These are phyloP conservation scores for crab-eating macaque (Macaca fascicularis) DNA, from an alignment of 2,113 vertebrate genomes.

Conservation along the genomic window T2T-MFA8v1.1 NC_088385.1:128860001-128860500, in stretches of 20 bases:
- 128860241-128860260: neutral
- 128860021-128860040: constrained; percentile 21
- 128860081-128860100: neutral
- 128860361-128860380: neutral
- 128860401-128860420: neutral
- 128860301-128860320: neutral
- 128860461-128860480: neutral
- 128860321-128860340: neutral
- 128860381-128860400: neutral
- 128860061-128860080: neutral
- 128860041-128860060: neutral
- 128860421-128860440: neutral
- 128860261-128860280: neutral
- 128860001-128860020: neutral
- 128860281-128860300: neutral
- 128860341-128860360: neutral
- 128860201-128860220: neutral
- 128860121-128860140: neutral
- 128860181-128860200: neutral
- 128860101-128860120: neutral
- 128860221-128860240: neutral
- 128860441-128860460: neutral
- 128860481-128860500: neutral
- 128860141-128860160: neutral
- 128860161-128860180: neutral